phyloP scores from a whole-genome alignment of 2,113 vertebrate genomes.

The Mesembrinibis cayennensis region DNA sequence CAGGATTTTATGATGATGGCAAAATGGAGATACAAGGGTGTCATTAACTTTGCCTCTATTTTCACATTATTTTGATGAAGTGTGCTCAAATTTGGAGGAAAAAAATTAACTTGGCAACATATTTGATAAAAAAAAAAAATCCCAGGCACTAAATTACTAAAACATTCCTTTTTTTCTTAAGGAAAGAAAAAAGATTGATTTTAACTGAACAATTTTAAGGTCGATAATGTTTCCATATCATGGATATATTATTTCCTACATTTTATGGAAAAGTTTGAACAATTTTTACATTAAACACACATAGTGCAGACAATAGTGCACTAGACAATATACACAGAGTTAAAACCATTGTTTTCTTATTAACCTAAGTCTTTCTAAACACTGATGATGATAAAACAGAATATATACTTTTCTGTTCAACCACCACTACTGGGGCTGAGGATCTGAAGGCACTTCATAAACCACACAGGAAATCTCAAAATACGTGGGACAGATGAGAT shows the following conservation, averaged over 20 bases:
- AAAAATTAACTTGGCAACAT: background rate
- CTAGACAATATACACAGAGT: background rate
- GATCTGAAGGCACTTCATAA: background rate
- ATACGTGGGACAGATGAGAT: background rate
- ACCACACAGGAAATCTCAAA: background rate
- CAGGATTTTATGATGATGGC: slow-evolving; percentile 39
- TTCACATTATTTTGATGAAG: slow-evolving; percentile 34
- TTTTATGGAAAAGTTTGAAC: background rate
- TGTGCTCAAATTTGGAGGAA: background rate
- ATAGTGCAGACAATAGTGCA: background rate
- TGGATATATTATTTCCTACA: background rate
- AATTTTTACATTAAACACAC: background rate
- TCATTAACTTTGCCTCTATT: slow-evolving; percentile 48
- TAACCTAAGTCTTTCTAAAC: background rate
- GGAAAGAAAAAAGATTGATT: background rate
- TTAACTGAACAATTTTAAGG: background rate
- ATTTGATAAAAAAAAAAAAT: background rate
- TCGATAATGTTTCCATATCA: background rate
- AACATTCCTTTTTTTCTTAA: background rate
- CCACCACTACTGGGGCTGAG: background rate
- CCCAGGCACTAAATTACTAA: background rate
- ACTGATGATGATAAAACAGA: background rate
- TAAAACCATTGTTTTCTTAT: background rate
- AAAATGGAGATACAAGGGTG: slow-evolving; percentile 43
- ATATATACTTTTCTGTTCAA: background rate